Base-by-base conservation (phyloP, 2,888 invertebrate species). In the Cheiracanthium punctorium region DNA sequence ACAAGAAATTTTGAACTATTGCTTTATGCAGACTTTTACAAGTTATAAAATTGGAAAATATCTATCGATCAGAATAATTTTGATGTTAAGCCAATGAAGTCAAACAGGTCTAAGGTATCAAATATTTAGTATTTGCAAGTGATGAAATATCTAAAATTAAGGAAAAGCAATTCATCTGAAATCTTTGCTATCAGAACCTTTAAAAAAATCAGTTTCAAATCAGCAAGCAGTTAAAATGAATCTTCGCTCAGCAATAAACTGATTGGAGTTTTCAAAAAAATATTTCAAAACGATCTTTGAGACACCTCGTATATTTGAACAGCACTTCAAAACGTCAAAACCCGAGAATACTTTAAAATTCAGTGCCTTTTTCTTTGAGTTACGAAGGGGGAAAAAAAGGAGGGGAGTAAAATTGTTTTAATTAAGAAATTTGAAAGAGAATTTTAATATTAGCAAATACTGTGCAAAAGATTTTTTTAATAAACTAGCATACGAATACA, bases 401-500 rank as follows among this genome's bases (percentile, higher is more conserved):
- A n/a, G n/a, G n/a, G n/a, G n/a, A n/a, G n/a, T n/a, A 58, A 58
- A 58, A 24, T 58, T 58, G 58, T 24, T 58, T 58, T 58, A 24
- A 48, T 48, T 48, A 48, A 17, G 2, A 48, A 48, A 17, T 48
- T n/a, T 48, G 48, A 48, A 48, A 48, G 14, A 48, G 2, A 17
- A 12, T 48, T 12, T 17, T 12, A 48, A 48, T 48, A n/a, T n/a
- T n/a, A n/a, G n/a, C n/a, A n/a, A n/a, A n/a, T n/a, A n/a, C n/a
- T n/a, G n/a, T n/a, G n/a, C n/a, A n/a, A n/a, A n/a, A n/a, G n/a
- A n/a, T n/a, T n/a, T n/a, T n/a, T n/a, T n/a, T n/a, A n/a, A n/a
- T n/a, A n/a, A n/a, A n/a, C n/a, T n/a, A n/a, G n/a, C n/a, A n/a
- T n/a, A n/a, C n/a, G n/a, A n/a, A n/a, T n/a, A n/a, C n/a, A n/a